Conservation (phyloP, 2,113 vertebrate genomes). For the Pica pica region DNA sequence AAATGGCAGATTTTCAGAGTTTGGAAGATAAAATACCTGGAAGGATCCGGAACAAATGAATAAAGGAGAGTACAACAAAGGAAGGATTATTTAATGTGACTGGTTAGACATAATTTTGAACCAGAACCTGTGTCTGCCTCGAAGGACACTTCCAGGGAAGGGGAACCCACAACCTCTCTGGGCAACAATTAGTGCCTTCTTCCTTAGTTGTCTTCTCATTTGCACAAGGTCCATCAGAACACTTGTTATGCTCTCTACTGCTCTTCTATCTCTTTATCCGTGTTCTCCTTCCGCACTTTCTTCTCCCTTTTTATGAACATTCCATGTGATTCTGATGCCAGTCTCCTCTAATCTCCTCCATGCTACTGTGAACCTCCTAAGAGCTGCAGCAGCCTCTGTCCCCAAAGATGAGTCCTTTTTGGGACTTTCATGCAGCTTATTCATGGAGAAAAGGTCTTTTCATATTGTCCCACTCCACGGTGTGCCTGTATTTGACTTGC, state of each 20-base stretch:
- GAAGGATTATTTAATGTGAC: neutral
- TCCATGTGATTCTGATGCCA: neutral
- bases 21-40: neutral
- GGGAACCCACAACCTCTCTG: neutral
- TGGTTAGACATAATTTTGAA: too few species aligned
- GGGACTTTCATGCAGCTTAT: neutral
- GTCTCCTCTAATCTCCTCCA: neutral
- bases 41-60: neutral
- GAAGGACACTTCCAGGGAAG: fast-evolving
- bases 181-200: neutral
- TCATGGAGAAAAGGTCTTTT: neutral
- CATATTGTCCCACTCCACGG: neutral
- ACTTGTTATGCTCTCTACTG: neutral
- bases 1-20: neutral
- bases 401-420: neutral
- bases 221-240: neutral
- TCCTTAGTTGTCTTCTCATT: neutral
- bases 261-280: neutral
- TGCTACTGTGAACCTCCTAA: neutral
- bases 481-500: neutral
- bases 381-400: neutral
- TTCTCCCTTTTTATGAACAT: neutral
- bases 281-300: neutral
- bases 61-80: neutral
- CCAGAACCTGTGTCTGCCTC: neutral